Base-by-base conservation (phyloP, 2,888 invertebrate genomes). In the Merodon equestris region DNA sequence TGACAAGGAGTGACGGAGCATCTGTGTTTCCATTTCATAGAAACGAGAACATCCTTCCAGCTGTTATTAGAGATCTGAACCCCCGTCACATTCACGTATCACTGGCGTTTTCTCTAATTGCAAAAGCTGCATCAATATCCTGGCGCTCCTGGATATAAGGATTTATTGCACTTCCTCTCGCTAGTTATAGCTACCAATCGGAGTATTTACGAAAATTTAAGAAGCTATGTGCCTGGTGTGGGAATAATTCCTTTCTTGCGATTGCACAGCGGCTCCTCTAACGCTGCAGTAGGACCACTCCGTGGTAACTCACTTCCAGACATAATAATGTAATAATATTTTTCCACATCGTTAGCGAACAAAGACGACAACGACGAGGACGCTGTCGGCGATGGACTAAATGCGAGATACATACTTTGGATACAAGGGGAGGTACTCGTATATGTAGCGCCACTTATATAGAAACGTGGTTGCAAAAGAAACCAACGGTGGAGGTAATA, bases 281-380 rank as follows among this genome's bases (percentile, higher is more conserved):
- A 17, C 9, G 12, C 19, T 9, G 18, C 45, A 64, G 27, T 15
- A 48, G 42, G 17, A 61, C 34, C 47, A 10, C 19, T 13, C 34
- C 53, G 36, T 73, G 53, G 77, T 72, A 68, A 77, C 76, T 77
- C 76, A 77, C 77, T 77, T 67, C 38, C 67, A 63, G 77, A 77
- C 77, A 68, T 73, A 68, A 77, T 77, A 77, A 73, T 58, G 73
- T 77, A 73, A 77, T 73, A 77, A 77, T 77, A 77, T 77, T 77
- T 77, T 77, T 77, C 67, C 77, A 73, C 53, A 63, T 77, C 70
- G 63, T 77, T 77, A 63, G 66, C 66, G 47, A 63, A 36, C 42
- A 40, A n/a, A n/a, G n/a, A n/a, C n/a, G n/a, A n/a, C n/a, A n/a
- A n/a, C n/a, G n/a, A n/a, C n/a, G n/a, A n/a, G n/a, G n/a, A n/a